Conservation (phyloP, 2,888 invertebrate genomes). For the Mythimna pallens region DNA sequence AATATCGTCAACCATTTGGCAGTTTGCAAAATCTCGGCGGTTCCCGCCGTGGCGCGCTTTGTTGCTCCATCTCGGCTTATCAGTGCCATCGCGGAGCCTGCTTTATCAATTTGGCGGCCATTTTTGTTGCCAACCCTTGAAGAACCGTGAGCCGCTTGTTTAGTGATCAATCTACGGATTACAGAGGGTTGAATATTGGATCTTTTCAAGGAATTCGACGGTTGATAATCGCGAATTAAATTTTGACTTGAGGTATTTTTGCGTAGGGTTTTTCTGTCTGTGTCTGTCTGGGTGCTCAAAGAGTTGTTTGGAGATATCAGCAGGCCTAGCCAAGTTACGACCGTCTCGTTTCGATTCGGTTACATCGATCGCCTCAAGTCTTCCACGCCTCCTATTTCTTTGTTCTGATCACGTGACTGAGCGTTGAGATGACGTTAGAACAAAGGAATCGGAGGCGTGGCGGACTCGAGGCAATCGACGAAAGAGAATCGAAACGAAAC, state of each 20-base stretch:
- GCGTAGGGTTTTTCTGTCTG: too few species aligned
- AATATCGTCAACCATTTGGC: constrained; percentile 17
- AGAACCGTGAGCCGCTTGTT: constrained; percentile 47
- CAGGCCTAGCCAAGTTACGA: too few species aligned
- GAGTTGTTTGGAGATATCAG: too few species aligned
- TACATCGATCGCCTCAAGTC: too few species aligned
- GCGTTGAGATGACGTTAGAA: too few species aligned
- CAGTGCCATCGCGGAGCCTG: constrained; percentile 49
- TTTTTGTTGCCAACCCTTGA: constrained; percentile 49
- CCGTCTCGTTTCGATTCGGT: too few species aligned
- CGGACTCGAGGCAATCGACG: too few species aligned
- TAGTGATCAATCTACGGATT: constrained; percentile 39
- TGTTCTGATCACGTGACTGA: too few species aligned
- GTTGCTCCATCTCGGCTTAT: constrained; percentile 54
- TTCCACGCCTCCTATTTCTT: too few species aligned
- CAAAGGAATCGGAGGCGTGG: too few species aligned
- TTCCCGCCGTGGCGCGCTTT: constrained; percentile 29
- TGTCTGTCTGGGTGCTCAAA: too few species aligned
- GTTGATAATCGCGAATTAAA: constrained; percentile 1
- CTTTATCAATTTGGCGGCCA: constrained; percentile 49
- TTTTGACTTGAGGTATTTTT: constrained; percentile 11
- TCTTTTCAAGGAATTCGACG: constrained; percentile 15
- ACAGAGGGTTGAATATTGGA: constrained; percentile 12
- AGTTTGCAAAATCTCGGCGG: constrained; percentile 21
- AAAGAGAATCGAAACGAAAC: too few species aligned